A percentile compares a stretch with the other conserved stretches of the same genome.
These are phyloP conservation scores for Dusona sp. DNA, from an alignment of 2,888 invertebrate species.

Conservation along the genomic window DNA sequence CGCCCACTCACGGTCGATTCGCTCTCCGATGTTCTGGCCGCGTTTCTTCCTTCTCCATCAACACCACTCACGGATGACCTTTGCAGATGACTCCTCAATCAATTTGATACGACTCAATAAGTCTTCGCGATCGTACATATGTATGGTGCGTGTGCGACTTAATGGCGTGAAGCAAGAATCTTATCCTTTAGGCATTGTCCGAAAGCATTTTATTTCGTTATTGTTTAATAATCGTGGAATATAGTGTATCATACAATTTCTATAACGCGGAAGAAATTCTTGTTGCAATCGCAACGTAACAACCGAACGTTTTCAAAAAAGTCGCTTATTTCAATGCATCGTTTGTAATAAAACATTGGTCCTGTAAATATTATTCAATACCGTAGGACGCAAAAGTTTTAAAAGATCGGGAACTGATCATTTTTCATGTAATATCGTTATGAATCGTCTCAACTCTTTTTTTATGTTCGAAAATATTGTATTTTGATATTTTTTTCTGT, in stretches of 20 bases:
- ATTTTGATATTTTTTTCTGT: not conserved
- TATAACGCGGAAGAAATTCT: constrained; percentile 8
- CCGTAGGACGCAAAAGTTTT: not conserved
- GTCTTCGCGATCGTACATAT: constrained; percentile 22
- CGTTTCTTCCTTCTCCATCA: constrained; percentile 51
- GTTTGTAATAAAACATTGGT: not conserved
- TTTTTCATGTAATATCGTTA: not conserved
- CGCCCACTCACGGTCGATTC: constrained; percentile 76
- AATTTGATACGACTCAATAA: constrained; percentile 57
- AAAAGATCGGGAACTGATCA: not conserved
- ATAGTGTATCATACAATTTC: not conserved
- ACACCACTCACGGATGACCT: constrained; percentile 69
- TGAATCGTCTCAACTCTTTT: not conserved
- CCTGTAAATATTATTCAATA: not conserved
- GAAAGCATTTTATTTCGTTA: constrained; percentile 7
- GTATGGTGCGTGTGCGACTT: constrained; percentile 33
- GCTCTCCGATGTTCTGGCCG: constrained; percentile 70
- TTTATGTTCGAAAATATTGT: not conserved
- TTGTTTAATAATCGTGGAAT: constrained; percentile 2
- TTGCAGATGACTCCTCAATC: constrained; percentile 71
- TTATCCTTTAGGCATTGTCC: constrained; percentile 25
- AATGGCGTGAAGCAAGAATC: constrained; percentile 35
- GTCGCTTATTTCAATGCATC: not conserved
- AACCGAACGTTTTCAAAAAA: not conserved
- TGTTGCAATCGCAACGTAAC: not conserved